phyloP scores from a whole-genome alignment of 1,140 invertebrate species.

The Lepidurus apus region DNA sequence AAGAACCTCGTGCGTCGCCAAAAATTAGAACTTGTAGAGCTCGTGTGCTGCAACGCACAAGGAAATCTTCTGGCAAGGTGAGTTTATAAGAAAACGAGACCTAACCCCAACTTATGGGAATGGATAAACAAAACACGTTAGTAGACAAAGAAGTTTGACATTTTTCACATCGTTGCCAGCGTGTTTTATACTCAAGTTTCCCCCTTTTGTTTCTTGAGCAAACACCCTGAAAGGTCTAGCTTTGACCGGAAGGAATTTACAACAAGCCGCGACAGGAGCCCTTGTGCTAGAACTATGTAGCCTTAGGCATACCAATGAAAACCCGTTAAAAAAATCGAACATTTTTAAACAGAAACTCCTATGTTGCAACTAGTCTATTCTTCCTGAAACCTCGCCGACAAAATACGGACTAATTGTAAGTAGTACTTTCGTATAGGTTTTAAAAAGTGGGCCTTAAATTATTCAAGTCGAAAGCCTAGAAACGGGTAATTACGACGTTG shows the following conservation, averaged over 20 bases:
- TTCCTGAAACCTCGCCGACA: no score
- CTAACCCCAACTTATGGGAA: no score
- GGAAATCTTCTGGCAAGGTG: not conserved
- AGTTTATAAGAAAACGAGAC: no score
- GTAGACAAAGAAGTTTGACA: not conserved
- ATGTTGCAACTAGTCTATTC: not conserved
- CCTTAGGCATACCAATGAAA: not conserved
- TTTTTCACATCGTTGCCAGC: not conserved
- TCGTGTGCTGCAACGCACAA: not conserved
- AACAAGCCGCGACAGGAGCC: not conserved
- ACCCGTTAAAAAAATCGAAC: not conserved
- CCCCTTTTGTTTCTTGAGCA: not conserved
- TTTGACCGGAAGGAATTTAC: conserved; percentile 19
- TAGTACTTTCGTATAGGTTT: no score
- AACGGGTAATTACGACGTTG: no score
- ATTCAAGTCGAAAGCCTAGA: no score
- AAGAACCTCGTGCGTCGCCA: not conserved
- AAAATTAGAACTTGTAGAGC: not conserved
- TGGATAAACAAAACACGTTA: not conserved
- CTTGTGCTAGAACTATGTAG: not conserved
- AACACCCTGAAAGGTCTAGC: not conserved
- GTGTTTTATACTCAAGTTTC: not conserved
- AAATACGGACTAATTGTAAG: no score
- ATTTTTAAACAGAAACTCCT: not conserved
- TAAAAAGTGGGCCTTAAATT: no score